Base-by-base conservation (phyloP, 2,113 vertebrate species). In the Antidorcas marsupialis region DNA sequence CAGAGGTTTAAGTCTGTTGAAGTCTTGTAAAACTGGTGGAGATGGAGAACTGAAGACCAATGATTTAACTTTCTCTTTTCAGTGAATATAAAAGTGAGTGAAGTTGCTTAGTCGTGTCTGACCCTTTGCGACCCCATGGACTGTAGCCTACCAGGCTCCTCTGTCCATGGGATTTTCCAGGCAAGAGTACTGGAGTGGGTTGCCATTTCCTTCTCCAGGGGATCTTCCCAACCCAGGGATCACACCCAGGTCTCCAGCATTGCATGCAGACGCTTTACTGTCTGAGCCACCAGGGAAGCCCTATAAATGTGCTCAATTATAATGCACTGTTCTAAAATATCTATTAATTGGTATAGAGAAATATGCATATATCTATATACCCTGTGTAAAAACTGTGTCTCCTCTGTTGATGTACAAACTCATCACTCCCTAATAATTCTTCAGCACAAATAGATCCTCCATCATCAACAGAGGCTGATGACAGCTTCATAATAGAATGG, bases 71-170 rank as follows among this genome's bases (percentile, higher is more conserved):
- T 50, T 82, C 90, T 36, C 28, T 67, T 86, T 74, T 86, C 27
- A 84, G 27, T 82, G 39, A 71, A 33, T 71, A 47, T 81, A 71
- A 71, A 23, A 71, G 67, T 1, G 10, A 39, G n/a, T 71, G 19
- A 71, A 71, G 10, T 71, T 1, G 0, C 19, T 71, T 1, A 71
- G 19, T 71, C 2, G 0, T 71, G n/a, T 39, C 5, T 0, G 2
- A 71, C 67, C 21, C 67, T 39, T 71, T 39, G n/a, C 1, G 0
- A 39, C n/a, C n/a, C 67, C n/a, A 1, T 71, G 10, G 67, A 39
- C 67, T 71, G 4, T 2, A 71, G 67, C 67, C 67, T 36, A 39
- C 19, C n/a, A 71, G 67, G 19, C 67, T 71, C 67, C n/a, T 71
- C 19, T 13, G 19, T 71, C 67, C 19, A 71, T 71, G n/a, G 67